Conservation (phyloP, 2,113 vertebrate genomes). For the Neopipo cinnamomea region DNA sequence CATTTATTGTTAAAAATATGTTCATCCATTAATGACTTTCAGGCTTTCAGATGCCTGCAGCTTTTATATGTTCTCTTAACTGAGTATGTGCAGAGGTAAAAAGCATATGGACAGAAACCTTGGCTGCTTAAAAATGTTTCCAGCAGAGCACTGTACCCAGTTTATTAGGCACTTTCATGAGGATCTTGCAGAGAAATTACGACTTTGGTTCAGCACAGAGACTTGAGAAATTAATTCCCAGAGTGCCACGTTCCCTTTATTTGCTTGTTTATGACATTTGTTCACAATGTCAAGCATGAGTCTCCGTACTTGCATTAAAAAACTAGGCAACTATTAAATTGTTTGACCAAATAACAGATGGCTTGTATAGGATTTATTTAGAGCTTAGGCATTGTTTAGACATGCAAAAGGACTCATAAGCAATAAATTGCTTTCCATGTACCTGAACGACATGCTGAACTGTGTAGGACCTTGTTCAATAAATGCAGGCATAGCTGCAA, state of each 20-base stretch:
- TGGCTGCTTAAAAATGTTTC: neutral
- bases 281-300: neutral
- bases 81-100: neutral
- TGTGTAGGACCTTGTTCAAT: neutral
- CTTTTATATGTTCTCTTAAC: conserved; percentile 13
- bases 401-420: neutral
- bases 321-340: neutral
- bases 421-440: neutral
- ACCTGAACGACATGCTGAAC: neutral
- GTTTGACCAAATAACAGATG: neutral
- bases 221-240: conserved; percentile 4
- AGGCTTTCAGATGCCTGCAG: neutral
- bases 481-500: neutral
- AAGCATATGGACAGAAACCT: neutral
- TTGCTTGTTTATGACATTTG: neutral
- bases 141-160: neutral
- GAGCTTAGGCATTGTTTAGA: neutral
- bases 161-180: neutral
- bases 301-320: neutral
- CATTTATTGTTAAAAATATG: neutral
- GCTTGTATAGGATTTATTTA: neutral
- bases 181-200: conserved; percentile 11
- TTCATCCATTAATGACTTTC: neutral
- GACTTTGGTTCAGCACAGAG: neutral
- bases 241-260: neutral